Base-by-base conservation (phyloP, 2,113 vertebrate species). In the Sigmodon hispidus region DNA sequence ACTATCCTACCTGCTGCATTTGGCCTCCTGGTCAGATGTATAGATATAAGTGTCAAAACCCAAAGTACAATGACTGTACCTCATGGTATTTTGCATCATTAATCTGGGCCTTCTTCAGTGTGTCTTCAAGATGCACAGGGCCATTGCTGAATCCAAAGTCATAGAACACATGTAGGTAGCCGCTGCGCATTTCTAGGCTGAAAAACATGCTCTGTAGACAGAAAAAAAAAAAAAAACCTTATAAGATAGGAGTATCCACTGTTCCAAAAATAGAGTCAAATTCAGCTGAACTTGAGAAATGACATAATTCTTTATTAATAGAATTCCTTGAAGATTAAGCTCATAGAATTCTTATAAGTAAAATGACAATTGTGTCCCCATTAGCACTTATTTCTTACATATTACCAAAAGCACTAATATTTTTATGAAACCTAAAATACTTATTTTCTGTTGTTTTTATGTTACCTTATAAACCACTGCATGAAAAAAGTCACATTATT, bases 61-160 rank as follows among this genome's bases (percentile, higher is more conserved):
- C 48, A 57, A 45, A 86, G 17, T 16, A 22, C 50, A 45, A 3
- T 4, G 6, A 87, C 95, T 55, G 17, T 98, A 99, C 99, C 99
- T 99, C 99, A 36, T 99, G 99, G 96, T 99, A 99, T 98, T 99
- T 99, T 67, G 99, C 99, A 21, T 99, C 99, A 0, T 99, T 99
- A 97, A 99, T 99, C 95, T 98, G 98, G 81, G 99, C 98, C 97
- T 99, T 99, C 57, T 99, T 98, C 97, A 98, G 70, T 40, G 99
- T 98, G 89, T 98, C 99, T 84, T 99, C 99, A 4, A 99, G 98
- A 92, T 99, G 96, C 19, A 99, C 96, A 0, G 99, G 99, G 22
- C 99, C 99, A 0, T 73, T 97, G 96, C 97, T 99, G 97, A 99
- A 99, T 76, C 99, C 99, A 90, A 99, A 99, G 98, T 99, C 99